Percentiles rank a stretch among this genome's conserved stretches.
These are phyloP conservation scores for Lampropteryx suffumata DNA, from an alignment of 2,888 invertebrate genomes.

Conservation along the genomic window DNA sequence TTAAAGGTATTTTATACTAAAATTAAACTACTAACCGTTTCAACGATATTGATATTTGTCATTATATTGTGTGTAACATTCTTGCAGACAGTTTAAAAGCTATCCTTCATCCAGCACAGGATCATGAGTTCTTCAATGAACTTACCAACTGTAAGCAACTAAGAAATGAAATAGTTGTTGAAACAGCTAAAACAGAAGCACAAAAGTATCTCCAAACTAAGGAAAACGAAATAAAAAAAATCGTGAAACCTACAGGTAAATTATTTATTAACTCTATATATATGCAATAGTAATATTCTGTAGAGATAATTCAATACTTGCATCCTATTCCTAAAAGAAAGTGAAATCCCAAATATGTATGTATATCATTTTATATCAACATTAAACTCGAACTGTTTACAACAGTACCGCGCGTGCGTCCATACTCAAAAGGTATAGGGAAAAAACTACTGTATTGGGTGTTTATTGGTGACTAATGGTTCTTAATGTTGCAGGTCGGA, in stretches of 20 bases:
- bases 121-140: constrained; percentile 46
- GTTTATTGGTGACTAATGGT: background rate
- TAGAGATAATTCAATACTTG: too few relatives aligned
- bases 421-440: too few relatives aligned
- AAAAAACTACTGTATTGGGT: too few relatives aligned
- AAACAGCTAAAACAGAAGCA: constrained; percentile 2
- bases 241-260: constrained; percentile 1
- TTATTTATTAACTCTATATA: background rate
- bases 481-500: constrained; percentile 44
- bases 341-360: too few relatives aligned
- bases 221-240: background rate
- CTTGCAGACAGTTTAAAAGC: constrained; percentile 6
- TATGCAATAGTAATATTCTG: too few relatives aligned
- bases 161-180: constrained; percentile 34
- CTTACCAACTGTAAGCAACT: constrained; percentile 48
- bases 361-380: too few relatives aligned
- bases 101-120: constrained; percentile 29
- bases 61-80: background rate
- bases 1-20: constrained; percentile 16
- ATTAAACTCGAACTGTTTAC: too few relatives aligned
- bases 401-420: too few relatives aligned
- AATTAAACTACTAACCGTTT: background rate
- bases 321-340: too few relatives aligned
- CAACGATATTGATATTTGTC: background rate
- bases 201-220: background rate